Evolutionary conservation across 2,888 invertebrate species (phyloP), one percentile per base, ranked within the genome.

Genomic region (Tenthredo scrophulariae): DNA sequence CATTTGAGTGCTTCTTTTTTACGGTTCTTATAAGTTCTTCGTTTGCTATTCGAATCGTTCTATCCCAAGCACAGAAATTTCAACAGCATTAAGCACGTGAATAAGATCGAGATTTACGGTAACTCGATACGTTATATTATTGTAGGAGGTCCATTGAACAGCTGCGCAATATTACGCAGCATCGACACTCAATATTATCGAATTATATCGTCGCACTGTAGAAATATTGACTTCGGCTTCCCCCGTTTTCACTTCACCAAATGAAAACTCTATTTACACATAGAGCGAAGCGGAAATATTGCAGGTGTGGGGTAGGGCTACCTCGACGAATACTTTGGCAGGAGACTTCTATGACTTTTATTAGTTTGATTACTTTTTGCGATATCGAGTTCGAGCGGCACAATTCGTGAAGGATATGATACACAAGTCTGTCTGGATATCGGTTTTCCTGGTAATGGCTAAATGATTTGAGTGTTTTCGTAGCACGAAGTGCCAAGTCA

Each of bases 401-500:
- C 26, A 70, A 70, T 37, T 70, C 70, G 37, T 15, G 3, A 43
- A 43, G 22, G 74, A 74, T 74, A 33, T 67, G 29, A 43, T 43
- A 74, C 18, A 50, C 50, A 18, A 50, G 67, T 18, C 33, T 1
- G 29, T 54, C 29, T 54, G 29, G 33, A 50, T 29, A 77, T 77
- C 50, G 77, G 18, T n/a, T 46, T 50, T 54, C 50, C 77, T 15
- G 75, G 77, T 77, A 77, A 77, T 77, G 46, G 77, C 77, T 77
- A 77, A 77, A 54, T 54, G 26, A 77, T 77, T 77, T 77, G 26
- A 77, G 54, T 77, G 77, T 77, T 77, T 77, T 54, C 50, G 77
- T 33, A 29, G 5, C 15, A 22, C 74, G 26, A n/a, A 74, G 74
- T 43, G n/a, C 70, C 70, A 18, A 37, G 18, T 37, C 18, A 70